Conservation (phyloP, 2,888 invertebrate species). For the Minunthozetes semirufus region DNA sequence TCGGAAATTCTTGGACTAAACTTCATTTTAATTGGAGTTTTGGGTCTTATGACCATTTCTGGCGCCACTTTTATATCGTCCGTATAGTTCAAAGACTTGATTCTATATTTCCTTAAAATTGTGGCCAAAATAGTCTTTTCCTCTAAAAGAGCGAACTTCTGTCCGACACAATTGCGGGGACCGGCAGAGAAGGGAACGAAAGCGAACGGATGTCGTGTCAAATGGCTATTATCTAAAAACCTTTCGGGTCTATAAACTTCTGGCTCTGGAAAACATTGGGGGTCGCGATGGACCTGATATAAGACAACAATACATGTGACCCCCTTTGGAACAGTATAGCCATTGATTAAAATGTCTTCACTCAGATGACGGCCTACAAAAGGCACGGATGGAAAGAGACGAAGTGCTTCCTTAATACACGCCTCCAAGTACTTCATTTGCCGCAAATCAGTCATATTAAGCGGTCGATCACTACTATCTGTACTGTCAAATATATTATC, state of each 20-base stretch:
- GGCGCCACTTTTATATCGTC: constrained; percentile 39
- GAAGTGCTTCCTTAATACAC: constrained; percentile 49
- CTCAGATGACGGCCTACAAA: constrained; percentile 47
- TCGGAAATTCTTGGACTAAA: neutral
- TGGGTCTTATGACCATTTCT: constrained; percentile 40
- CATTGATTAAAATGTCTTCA: constrained; percentile 45
- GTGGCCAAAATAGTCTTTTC: neutral
- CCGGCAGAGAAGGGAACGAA: constrained; percentile 43
- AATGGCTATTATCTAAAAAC: constrained; percentile 41
- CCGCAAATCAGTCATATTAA: constrained; percentile 30
- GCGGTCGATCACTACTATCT: too few species aligned
- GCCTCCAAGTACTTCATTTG: constrained; percentile 49
- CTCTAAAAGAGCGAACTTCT: constrained; percentile 37
- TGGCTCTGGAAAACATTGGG: constrained; percentile 47
- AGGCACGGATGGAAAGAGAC: constrained; percentile 50
- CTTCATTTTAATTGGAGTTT: constrained; percentile 23
- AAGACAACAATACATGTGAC: constrained; percentile 44
- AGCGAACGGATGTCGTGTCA: constrained; percentile 42
- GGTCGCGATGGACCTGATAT: constrained; percentile 45
- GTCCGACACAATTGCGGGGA: constrained; percentile 43
- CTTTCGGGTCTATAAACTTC: constrained; percentile 49
- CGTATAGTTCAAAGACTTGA: neutral
- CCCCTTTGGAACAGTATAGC: constrained; percentile 45
- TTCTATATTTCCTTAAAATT: neutral
- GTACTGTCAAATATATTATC: too few species aligned